Conservation (phyloP, 64 coral and sea anemone genomes). For the Dendronephthya gigantea region DNA sequence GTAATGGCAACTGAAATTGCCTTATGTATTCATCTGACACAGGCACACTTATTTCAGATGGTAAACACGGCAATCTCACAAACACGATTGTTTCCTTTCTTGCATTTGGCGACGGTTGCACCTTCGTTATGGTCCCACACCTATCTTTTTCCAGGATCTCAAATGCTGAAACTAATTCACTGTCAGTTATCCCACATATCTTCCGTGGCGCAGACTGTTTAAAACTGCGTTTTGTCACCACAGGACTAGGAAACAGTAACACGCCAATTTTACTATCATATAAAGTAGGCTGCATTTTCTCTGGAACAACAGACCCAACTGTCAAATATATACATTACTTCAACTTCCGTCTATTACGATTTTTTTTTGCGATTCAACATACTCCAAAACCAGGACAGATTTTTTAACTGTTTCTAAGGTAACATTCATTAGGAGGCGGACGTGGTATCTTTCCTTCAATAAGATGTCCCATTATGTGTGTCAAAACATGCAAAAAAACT, state of each 20-base stretch:
- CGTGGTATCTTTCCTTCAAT: constrained; percentile 13
- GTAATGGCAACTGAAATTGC: constrained; percentile 4
- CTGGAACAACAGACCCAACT: neutral
- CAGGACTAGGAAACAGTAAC: neutral
- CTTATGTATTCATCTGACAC: neutral
- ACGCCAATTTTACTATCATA: neutral
- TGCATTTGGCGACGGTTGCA: neutral
- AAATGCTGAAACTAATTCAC: neutral
- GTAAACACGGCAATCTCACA: neutral
- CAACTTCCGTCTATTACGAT: no score
- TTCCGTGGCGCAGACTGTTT: neutral
- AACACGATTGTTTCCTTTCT: neutral
- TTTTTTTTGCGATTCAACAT: no score
- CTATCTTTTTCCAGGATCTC: neutral
- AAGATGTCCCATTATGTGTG: constrained; percentile 18
- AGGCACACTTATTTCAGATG: neutral
- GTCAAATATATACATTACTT: neutral
- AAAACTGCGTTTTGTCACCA: neutral
- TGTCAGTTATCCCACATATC: neutral
- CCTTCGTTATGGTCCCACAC: neutral
- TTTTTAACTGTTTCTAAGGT: no score
- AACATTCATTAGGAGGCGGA: no score
- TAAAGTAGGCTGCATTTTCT: neutral
- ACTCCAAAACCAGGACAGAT: no score
- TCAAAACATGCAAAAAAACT: constrained; percentile 17